Percentiles rank a stretch among this genome's conserved stretches.
These are phyloP conservation scores for Synaphobranchus kaupii DNA, from an alignment of 2,797 vertebrate genomes.

Conservation along the genomic window DNA sequence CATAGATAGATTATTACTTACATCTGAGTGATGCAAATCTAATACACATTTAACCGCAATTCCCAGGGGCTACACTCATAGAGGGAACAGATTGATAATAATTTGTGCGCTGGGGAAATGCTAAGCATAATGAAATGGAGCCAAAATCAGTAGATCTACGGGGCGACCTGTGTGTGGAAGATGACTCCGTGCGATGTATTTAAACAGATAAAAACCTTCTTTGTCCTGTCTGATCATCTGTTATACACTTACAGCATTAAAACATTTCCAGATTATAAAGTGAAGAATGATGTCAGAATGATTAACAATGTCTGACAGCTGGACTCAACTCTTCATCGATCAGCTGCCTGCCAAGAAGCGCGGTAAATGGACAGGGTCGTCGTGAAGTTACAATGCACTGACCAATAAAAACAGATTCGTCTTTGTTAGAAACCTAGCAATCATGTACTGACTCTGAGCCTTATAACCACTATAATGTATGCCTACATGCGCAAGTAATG, in stretches of 20 bases:
- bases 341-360: not conserved
- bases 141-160: not conserved
- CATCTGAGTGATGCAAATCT: constrained; percentile 5
- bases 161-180: not conserved
- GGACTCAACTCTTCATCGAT: not conserved
- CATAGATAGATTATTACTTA: not conserved
- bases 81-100: not conserved
- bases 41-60: not conserved
- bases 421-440: not conserved
- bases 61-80: not conserved
- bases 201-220: not conserved
- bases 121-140: not conserved
- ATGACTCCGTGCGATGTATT: not conserved
- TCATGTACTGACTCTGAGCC: not conserved
- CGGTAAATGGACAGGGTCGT: not conserved
- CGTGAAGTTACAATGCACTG: not conserved
- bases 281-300: constrained; percentile 9
- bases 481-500: not conserved
- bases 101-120: not conserved
- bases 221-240: not conserved
- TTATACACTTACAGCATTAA: not conserved
- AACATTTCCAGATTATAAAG: not conserved
- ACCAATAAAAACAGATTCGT: not conserved
- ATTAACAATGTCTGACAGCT: not conserved
- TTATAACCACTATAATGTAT: not conserved